A percentile compares a stretch with the other conserved stretches of the same genome.
These are phyloP conservation scores for Scelioninae gen. 2 DNA, from an alignment of 2,888 invertebrate genomes.

Conservation along the genomic window DNA sequence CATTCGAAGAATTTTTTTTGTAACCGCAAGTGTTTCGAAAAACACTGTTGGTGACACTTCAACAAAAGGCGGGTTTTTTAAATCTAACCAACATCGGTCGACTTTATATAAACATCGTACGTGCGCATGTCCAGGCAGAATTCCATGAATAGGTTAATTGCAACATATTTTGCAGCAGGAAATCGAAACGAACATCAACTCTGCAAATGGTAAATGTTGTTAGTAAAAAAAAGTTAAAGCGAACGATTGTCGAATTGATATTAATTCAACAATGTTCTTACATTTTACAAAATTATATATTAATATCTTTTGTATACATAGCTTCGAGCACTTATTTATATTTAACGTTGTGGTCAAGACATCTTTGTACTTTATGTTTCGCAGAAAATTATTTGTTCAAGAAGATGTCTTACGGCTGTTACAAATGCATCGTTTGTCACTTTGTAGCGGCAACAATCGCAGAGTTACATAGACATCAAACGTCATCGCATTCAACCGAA, in stretches of 20 bases:
- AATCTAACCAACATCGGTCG: not conserved
- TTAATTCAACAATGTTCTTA: not conserved
- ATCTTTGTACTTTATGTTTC: conserved; percentile 1
- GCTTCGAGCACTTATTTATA: no score
- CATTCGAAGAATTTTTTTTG: no score
- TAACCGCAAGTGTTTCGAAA: no score
- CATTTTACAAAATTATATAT: not conserved
- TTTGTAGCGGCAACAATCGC: conserved; percentile 59
- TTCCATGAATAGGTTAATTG: conserved; percentile 23
- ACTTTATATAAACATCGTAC: conserved; percentile 18
- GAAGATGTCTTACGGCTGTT: conserved; percentile 51
- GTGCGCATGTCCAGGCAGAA: conserved; percentile 27
- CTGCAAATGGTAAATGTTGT: conserved; percentile 37
- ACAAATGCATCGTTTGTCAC: conserved; percentile 67
- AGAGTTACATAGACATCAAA: conserved; percentile 68
- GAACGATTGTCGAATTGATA: conserved; percentile 2
- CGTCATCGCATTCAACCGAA: conserved; percentile 64
- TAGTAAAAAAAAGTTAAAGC: conserved; percentile 6
- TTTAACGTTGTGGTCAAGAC: not conserved
- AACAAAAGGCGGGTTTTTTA: conserved; percentile 3
- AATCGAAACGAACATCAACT: conserved; percentile 12
- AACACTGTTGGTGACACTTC: no score
- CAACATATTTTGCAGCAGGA: conserved; percentile 20
- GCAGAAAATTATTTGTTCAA: conserved; percentile 5
- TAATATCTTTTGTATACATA: no score